A percentile compares a stretch with the other conserved stretches of the same genome.
Conservation (phyloP, 1,140 invertebrate species). For the Heterodera schachtii region DNA sequence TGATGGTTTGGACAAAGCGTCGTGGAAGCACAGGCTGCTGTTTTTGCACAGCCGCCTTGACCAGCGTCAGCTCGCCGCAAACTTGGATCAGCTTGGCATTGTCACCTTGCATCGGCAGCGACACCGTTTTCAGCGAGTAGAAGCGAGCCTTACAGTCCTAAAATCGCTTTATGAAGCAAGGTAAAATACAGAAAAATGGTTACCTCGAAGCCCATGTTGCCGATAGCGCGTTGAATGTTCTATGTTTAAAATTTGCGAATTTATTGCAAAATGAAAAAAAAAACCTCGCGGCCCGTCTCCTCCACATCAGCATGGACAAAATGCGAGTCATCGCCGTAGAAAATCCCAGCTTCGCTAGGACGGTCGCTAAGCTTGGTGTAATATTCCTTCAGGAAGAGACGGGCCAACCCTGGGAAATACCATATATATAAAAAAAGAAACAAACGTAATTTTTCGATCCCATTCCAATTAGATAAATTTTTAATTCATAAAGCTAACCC, state of each 20-base stretch:
- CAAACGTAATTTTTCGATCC: background rate
- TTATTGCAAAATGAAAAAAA: background rate
- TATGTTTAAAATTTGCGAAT: background rate
- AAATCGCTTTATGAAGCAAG: background rate
- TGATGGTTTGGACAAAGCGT: slow-evolving; percentile 37
- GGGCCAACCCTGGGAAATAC: slow-evolving; percentile 20
- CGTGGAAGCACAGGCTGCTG: slow-evolving; percentile 10
- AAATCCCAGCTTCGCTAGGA: slow-evolving; percentile 24
- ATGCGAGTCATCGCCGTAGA: slow-evolving; percentile 40
- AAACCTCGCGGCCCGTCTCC: slow-evolving; percentile 38
- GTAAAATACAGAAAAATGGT: background rate
- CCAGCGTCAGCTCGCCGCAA: slow-evolving; percentile 39
- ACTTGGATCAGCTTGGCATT: slow-evolving; percentile 34
- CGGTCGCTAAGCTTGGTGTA: slow-evolving; percentile 33
- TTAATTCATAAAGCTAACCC: background rate
- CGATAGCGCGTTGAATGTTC: slow-evolving; percentile 37
- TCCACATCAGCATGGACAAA: slow-evolving; percentile 35
- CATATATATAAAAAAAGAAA: background rate
- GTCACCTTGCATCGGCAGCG: slow-evolving; percentile 6
- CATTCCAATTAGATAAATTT: too few species aligned
- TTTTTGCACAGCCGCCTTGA: slow-evolving; percentile 9
- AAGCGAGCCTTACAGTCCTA: slow-evolving; percentile 35
- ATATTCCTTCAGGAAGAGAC: slow-evolving; percentile 28
- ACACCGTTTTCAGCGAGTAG: slow-evolving; percentile 31
- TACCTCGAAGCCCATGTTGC: slow-evolving; percentile 25